Evolutionary conservation across 2,888 invertebrate genomes (phyloP).

Genomic region (Rotaria magnacalcarata): DNA sequence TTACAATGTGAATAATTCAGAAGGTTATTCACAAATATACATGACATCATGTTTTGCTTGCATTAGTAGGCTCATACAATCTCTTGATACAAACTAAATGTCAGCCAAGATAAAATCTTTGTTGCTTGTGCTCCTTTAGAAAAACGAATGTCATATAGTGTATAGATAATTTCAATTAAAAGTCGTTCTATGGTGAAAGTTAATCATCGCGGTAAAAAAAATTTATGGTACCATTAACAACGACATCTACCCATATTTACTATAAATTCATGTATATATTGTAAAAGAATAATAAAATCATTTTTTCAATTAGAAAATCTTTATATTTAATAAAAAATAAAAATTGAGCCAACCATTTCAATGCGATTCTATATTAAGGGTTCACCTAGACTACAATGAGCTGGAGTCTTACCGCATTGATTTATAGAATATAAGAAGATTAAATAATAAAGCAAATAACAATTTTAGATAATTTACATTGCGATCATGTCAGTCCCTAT

Average conservation of each 20-base stretch:
- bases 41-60: neutral
- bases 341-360: neutral
- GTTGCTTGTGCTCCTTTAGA: neutral
- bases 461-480: neutral
- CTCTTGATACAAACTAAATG: neutral
- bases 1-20: neutral
- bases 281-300: neutral
- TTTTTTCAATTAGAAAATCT: neutral
- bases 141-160: neutral
- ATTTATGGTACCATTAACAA: neutral
- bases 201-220: neutral
- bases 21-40: neutral
- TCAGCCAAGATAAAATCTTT: neutral
- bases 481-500: neutral
- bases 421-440: too few species aligned
- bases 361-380: neutral
- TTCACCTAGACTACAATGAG: neutral
- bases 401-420: too few species aligned
- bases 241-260: neutral
- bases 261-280: neutral
- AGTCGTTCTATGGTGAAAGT: neutral
- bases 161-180: too few species aligned
- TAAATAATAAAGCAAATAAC: neutral
- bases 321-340: neutral
- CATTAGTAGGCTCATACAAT: neutral